These are phyloP conservation scores for Cyanoderma ruficeps DNA, from an alignment of 2,113 vertebrate genomes.

Conservation along the genomic window DNA sequence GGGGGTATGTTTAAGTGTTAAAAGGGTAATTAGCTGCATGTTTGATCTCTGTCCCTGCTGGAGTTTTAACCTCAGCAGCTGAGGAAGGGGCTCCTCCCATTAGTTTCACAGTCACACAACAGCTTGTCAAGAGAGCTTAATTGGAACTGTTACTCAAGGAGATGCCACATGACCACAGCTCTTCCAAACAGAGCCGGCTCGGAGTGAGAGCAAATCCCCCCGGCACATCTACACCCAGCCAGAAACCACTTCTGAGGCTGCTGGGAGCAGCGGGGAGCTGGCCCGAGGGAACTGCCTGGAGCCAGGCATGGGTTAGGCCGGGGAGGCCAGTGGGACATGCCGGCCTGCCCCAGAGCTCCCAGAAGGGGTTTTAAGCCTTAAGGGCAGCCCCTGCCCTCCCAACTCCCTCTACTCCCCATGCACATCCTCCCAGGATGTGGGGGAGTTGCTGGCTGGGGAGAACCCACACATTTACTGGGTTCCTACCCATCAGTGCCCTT, in stretches of 20 bases:
- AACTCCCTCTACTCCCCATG: not conserved
- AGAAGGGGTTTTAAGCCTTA: not conserved
- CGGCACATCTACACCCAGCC: conserved; percentile 34
- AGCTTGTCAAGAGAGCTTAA: conserved; percentile 64
- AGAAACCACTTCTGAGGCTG: conserved; percentile 67
- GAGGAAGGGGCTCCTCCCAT: conserved; percentile 55
- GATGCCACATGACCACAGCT: conserved; percentile 64
- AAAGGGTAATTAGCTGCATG: conserved; percentile 64
- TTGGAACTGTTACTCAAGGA: conserved; percentile 57
- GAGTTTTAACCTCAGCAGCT: conserved; percentile 53
- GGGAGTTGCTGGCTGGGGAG: not conserved
- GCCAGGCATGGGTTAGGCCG: not conserved
- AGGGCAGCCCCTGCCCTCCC: not conserved
- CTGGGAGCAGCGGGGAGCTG: conserved; percentile 40
- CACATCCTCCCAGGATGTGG: not conserved
- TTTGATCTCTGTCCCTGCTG: conserved; percentile 63
- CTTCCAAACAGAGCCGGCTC: conserved; percentile 43
- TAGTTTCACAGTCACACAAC: conserved; percentile 53
- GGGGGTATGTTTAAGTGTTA: conserved; percentile 50
- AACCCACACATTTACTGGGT: not conserved
- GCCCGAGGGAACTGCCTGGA: conserved; percentile 28
- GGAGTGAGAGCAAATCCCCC: conserved; percentile 42
- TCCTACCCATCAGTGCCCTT: rapidly evolving
- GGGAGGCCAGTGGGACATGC: not conserved
- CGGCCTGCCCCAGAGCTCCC: not conserved